Evolutionary conservation across 2,888 invertebrate species (phyloP).

Genomic region (Drosophila greeni): DNA sequence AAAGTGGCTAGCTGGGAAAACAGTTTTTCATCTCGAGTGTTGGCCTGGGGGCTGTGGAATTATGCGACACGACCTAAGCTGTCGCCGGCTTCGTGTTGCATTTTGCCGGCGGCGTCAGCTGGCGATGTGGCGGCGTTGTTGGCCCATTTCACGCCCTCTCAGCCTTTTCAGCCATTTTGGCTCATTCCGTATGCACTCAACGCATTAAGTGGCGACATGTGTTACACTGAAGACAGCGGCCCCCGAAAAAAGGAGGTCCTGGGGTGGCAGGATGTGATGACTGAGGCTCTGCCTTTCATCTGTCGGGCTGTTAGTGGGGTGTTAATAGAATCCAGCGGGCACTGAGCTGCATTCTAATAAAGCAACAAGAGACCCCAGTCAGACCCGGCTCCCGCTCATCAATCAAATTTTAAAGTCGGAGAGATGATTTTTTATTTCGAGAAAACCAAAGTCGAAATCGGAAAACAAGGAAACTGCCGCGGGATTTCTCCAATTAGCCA

Average conservation of each 20-base stretch:
- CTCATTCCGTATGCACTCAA: conserved; percentile 70
- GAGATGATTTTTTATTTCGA: not conserved
- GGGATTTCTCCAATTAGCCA: conserved; percentile 16
- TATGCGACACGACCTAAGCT: conserved; percentile 32
- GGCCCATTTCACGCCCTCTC: conserved; percentile 23
- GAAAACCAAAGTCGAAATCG: not conserved
- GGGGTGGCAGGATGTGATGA: not conserved
- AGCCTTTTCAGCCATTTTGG: conserved; percentile 28
- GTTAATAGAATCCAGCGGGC: conserved; percentile 57
- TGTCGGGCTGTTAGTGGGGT: conserved; percentile 42
- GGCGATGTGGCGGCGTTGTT: conserved; percentile 38
- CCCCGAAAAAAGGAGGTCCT: conserved; percentile 20
- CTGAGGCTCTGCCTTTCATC: not conserved
- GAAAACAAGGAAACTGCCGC: not conserved
- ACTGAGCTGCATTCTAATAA: conserved; percentile 58
- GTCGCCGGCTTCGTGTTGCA: conserved; percentile 35
- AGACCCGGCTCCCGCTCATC: conserved; percentile 39
- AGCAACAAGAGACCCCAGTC: conserved; percentile 12
- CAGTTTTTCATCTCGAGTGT: conserved; percentile 4
- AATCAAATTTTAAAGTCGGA: conserved; percentile 43
- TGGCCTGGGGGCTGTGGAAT: conserved; percentile 12
- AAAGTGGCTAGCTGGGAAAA: conserved; percentile 25
- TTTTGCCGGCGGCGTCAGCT: conserved; percentile 39
- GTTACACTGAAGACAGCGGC: conserved; percentile 52
- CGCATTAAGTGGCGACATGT: conserved; percentile 73